phyloP scores from a whole-genome alignment of 2,888 invertebrate genomes.

The Heliconius cydno region DNA sequence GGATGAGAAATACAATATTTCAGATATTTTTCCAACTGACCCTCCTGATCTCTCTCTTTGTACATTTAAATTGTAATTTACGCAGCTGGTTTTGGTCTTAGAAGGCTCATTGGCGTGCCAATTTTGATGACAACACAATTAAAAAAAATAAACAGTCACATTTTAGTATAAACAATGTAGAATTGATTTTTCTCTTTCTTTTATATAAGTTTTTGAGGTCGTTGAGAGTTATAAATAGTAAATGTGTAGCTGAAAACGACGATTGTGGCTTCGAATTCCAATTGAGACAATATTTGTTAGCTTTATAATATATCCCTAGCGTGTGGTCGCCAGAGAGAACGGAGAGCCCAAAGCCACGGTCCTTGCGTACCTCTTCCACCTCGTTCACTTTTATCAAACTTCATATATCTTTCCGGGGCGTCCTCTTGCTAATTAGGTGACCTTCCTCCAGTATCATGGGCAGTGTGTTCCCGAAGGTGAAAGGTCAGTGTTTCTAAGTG shows the following conservation, averaged over 20 bases:
- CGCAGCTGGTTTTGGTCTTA: slow-evolving; percentile 8
- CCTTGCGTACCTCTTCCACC: background rate
- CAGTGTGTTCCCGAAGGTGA: background rate
- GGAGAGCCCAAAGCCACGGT: too few relatives aligned
- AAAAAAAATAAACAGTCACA: background rate
- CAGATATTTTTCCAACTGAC: background rate
- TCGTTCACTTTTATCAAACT: background rate
- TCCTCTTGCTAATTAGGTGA: too few relatives aligned
- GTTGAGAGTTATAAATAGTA: background rate
- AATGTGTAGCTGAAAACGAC: background rate
- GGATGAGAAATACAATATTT: background rate
- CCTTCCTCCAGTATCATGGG: background rate
- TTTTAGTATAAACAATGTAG: background rate
- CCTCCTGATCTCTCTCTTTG: background rate
- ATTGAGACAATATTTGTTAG: too few relatives aligned
- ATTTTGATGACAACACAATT: slow-evolving; percentile 3
- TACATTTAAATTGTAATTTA: slow-evolving; percentile 10
- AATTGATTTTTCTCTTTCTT: background rate
- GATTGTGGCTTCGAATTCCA: too few relatives aligned
- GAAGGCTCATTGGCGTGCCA: background rate
- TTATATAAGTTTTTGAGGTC: background rate
- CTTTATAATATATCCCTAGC: too few relatives aligned
- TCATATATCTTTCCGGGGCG: background rate
- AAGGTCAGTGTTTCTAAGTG: background rate
- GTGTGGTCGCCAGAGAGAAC: too few relatives aligned